Percentiles rank a stretch among this genome's conserved stretches.
phyloP scores from a whole-genome alignment of 2,797 vertebrate species.

The Coracias cyanogaster region DNA sequence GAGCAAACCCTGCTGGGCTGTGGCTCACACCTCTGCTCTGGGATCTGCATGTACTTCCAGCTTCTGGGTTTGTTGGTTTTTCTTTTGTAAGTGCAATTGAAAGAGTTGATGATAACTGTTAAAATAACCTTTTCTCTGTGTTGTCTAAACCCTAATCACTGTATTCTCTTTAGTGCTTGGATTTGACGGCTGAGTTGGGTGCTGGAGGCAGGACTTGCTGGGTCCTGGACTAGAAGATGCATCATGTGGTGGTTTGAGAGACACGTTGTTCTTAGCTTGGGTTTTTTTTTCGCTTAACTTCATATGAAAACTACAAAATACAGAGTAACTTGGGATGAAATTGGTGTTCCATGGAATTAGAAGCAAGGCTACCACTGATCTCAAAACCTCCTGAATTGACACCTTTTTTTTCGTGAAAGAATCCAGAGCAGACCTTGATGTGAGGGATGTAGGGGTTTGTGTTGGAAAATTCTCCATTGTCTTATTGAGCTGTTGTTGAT shows the following conservation, averaged over 20 bases:
- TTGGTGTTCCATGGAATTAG: background rate
- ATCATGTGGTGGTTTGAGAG: background rate
- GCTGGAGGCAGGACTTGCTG: background rate
- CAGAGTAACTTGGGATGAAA: background rate
- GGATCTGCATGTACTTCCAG: background rate
- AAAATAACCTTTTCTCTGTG: background rate
- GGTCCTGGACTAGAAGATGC: background rate
- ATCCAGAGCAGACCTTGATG: background rate
- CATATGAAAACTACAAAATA: background rate
- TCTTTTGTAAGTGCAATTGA: background rate
- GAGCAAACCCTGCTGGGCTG: background rate
- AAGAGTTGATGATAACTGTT: background rate
- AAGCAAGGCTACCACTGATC: background rate
- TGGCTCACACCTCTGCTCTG: background rate
- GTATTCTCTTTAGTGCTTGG: background rate
- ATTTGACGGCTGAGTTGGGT: background rate
- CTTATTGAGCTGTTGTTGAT: constrained; percentile 66
- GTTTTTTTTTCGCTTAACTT: background rate
- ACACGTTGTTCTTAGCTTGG: background rate
- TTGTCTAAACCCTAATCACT: background rate
- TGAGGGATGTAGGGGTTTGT: background rate
- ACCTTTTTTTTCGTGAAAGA: background rate
- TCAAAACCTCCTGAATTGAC: background rate
- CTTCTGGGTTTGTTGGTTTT: background rate
- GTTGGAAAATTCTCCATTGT: constrained; percentile 54